phyloP scores from a whole-genome alignment of 2,888 invertebrate genomes.

The Megamerina dolium region DNA sequence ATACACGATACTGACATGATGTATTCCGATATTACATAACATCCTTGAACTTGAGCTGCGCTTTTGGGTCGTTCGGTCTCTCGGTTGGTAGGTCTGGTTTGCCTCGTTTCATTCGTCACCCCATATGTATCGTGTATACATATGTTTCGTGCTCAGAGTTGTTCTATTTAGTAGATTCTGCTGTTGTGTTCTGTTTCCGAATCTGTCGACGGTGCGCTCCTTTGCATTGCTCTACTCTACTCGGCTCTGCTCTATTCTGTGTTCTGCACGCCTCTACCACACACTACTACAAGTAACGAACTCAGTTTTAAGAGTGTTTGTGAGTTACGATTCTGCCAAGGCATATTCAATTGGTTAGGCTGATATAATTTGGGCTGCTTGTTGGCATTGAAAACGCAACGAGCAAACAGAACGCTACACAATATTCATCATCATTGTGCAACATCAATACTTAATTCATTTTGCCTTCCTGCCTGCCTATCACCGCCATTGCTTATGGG shows the following conservation, averaged over 20 bases:
- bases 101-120: neutral
- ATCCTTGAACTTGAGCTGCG: constrained; percentile 49
- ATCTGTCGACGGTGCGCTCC: neutral
- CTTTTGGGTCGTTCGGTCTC: constrained; percentile 32
- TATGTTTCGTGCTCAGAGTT: too few relatives aligned
- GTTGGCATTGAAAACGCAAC: constrained; percentile 42
- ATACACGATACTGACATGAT: too few relatives aligned
- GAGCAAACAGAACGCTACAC: constrained; percentile 26
- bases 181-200: neutral
- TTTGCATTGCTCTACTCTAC: neutral
- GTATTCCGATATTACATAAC: constrained; percentile 43
- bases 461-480: too few relatives aligned
- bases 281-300: too few relatives aligned
- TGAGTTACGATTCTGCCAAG: too few relatives aligned
- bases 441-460: too few relatives aligned
- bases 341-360: constrained; percentile 15
- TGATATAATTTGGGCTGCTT: constrained; percentile 27
- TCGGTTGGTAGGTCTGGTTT: constrained; percentile 23
- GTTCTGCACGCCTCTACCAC: constrained; percentile 2
- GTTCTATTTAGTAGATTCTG: too few relatives aligned
- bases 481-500: too few relatives aligned
- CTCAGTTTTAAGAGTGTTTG: too few relatives aligned
- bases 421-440: neutral
- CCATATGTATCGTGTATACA: neutral
- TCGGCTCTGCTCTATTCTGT: neutral